Base-by-base conservation (phyloP, 2,113 vertebrate genomes). In the Sardina pilchardus region DNA sequence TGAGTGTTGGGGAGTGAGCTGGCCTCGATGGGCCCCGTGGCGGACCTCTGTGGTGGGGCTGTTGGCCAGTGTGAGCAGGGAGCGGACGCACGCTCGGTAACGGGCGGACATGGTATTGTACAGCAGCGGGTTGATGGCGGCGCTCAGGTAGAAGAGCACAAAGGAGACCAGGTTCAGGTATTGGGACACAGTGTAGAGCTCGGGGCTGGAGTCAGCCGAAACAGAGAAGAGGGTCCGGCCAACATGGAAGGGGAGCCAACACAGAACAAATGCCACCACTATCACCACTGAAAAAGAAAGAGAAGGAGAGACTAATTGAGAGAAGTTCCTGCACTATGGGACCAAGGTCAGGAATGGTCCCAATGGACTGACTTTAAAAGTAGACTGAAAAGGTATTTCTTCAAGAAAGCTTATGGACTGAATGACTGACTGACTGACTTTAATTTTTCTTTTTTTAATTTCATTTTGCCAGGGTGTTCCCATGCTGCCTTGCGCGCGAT, bases 201-300 rank as follows among this genome's bases (percentile, higher is more conserved):
- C 45, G 6, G 75, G 36, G 3, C 84, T 86, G 86, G 86, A 87
- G 88, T 89, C 91, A 0, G 89, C 84, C n/a, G 94, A 93, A 30
- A 95, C 24, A 17, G 91, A 93, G 86, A 94, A 95, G 1, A 96
- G 92, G 7, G 93, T 95, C 48, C 95, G 94, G 21, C 94, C 95
- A n/a, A 95, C 92, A 1, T 96, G 94, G 88, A 95, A 96, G 1
- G 95, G 95, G 85, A 96, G 91, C 95, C 95, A 96, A 86, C 95
- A 96, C 47, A 95, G 88, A 47, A 96, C 89, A 50, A 96, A 96
- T 1, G 93, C 95, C 89, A 95, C 81, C 83, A 96, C 94, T 1
- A 96, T 95, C n/a, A 95, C 94, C 34, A 93, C 95, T 96, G 85
- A 86, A 82, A 81, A 30, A 75, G 47, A 50, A 53, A 53, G 80